Evolutionary conservation across 2,797 vertebrate genomes (phyloP).

Genomic region (Helarctos malayanus): DNA sequence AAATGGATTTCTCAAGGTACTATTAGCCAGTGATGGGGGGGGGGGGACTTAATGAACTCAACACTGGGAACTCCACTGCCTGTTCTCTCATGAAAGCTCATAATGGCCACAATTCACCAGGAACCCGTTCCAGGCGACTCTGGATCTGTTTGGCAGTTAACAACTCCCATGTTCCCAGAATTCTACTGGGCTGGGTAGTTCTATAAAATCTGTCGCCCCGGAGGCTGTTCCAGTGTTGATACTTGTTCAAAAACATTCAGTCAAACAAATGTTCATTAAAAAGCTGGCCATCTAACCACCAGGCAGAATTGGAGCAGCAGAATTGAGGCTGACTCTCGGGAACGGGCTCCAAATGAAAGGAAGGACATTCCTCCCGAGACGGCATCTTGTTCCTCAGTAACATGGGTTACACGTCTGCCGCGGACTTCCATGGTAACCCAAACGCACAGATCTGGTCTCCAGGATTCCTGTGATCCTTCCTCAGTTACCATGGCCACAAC

Average conservation of each 20-base stretch:
- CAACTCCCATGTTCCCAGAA: constrained; percentile 71
- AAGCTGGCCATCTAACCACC: constrained; percentile 62
- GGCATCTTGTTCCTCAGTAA: constrained; percentile 58
- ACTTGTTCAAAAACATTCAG: constrained; percentile 76
- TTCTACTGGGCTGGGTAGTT: constrained; percentile 54
- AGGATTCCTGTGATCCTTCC: background rate
- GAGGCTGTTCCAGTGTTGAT: constrained; percentile 71
- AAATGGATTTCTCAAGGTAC: constrained; percentile 47
- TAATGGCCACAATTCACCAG: constrained; percentile 19
- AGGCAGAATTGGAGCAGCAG: constrained; percentile 52
- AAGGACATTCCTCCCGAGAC: constrained; percentile 57
- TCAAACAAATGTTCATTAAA: constrained; percentile 71
- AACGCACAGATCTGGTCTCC: constrained; percentile 52
- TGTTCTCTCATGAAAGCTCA: constrained; percentile 54
- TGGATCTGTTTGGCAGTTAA: constrained; percentile 44
- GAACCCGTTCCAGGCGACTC: constrained; percentile 50
- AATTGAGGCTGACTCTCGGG: constrained; percentile 29
- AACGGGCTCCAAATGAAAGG: constrained; percentile 57
- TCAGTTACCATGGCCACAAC: constrained; percentile 75
- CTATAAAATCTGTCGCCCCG: constrained; percentile 69
- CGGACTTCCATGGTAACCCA: constrained; percentile 53
- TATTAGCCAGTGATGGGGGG: constrained; percentile 1
- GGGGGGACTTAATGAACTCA: constrained; percentile 31
- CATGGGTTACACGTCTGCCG: background rate
- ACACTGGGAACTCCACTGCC: constrained; percentile 14